Evolutionary conservation across 1,140 invertebrate species (phyloP).

Genomic region (Heliconius hermathena): DNA sequence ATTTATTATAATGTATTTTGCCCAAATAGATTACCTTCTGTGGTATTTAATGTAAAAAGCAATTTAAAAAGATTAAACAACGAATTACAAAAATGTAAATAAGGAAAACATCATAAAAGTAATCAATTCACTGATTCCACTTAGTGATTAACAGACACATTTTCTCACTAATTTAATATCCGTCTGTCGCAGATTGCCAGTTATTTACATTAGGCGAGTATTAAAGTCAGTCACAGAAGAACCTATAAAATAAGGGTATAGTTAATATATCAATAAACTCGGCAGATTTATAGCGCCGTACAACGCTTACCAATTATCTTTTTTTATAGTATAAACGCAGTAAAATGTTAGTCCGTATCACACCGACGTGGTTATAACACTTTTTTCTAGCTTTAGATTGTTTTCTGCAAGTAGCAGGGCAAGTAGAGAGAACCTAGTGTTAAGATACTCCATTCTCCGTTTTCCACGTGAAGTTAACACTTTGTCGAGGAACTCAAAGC

Average conservation of each 20-base stretch:
- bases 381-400: too few relatives aligned
- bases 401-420: too few relatives aligned
- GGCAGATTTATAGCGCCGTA: constrained; percentile 40
- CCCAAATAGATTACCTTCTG: too few relatives aligned
- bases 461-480: too few relatives aligned
- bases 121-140: background rate
- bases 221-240: constrained; percentile 33
- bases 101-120: background rate
- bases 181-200: constrained; percentile 19
- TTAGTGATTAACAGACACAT: background rate
- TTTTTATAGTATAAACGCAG: constrained; percentile 36
- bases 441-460: too few relatives aligned
- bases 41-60: too few relatives aligned
- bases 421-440: too few relatives aligned
- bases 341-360: constrained; percentile 27
- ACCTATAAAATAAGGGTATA: constrained; percentile 37
- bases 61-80: background rate
- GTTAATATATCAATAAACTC: constrained; percentile 44
- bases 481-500: too few relatives aligned
- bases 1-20: too few relatives aligned
- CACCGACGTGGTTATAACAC: too few relatives aligned
- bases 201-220: constrained; percentile 30
- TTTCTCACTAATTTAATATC: constrained; percentile 13
- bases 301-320: constrained; percentile 41
- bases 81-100: background rate